phyloP scores from a whole-genome alignment of 2,113 vertebrate species.

The Corynorhinus townsendii region DNA sequence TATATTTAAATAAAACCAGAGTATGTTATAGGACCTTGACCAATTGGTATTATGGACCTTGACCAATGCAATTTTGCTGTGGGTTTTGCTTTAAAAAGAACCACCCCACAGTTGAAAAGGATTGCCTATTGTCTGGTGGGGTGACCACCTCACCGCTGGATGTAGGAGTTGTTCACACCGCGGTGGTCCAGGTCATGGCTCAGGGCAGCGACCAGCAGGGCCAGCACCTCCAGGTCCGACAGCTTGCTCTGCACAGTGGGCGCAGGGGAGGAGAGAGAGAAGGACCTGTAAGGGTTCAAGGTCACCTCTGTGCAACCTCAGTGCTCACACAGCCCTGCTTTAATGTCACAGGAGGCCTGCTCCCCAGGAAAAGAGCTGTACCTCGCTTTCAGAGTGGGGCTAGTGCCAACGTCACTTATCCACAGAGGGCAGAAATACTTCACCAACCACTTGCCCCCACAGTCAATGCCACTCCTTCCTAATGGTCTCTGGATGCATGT shows the following conservation, averaged over 20 bases:
- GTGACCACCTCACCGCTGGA: conserved; percentile 87
- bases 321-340: background rate
- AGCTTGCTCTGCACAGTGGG: conserved; percentile 83
- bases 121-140: background rate
- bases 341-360: no score
- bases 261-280: background rate
- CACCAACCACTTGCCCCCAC: background rate
- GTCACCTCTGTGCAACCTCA: no score
- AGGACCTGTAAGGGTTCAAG: rapidly evolving
- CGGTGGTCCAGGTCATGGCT: conserved; percentile 97
- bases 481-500: background rate
- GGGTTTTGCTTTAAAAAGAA: background rate
- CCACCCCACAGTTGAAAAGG: background rate
- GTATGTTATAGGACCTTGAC: background rate
- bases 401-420: background rate
- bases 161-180: conserved; percentile 98
- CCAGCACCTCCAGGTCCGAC: conserved; percentile 90
- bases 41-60: background rate
- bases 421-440: background rate
- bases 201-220: conserved; percentile 95
- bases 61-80: background rate
- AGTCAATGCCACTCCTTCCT: background rate
- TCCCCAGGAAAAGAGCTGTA: rapidly evolving
- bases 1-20: background rate
- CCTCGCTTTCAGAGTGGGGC: background rate